Evolutionary conservation across 1,140 invertebrate species (phyloP), one percentile per base, ranked within the genome.

Genomic region (Onthophagus taurus): DNA sequence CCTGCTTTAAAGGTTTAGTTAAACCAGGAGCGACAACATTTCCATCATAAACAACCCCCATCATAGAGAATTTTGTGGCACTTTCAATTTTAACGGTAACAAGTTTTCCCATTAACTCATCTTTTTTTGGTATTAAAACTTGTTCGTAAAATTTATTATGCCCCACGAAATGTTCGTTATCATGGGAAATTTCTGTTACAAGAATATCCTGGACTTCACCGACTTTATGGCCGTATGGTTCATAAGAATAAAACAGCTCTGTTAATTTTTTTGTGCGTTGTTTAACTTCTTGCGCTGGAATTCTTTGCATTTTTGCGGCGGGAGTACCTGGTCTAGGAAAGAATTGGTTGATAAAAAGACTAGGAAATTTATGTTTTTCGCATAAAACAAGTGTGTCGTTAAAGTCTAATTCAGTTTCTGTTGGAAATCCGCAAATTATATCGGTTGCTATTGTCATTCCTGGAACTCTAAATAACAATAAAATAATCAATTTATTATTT

Each of bases 81-180:
- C 76, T 71, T 0, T 72, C 68, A 16, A 96, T 89, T 56, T 76
- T 72, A 0, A 96, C 90, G 19, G 72, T 76, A 0, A 96, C 69
- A 58, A 83, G 75, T 62, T 88, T 86, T 0, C 93, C 93, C 72
- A 95, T 76, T 13, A 81, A 76, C 52, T 79, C 72, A 5, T 83
- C 69, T 16, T 78, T 69, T 66, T 85, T 85, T 0, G 88, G 86
- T 0, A 95, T 72, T 24, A 95, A 64, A 4, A 95, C 82, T 72
- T 99, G 96, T 64, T 97, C 91, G 63, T 99, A 99, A 59, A 70
- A 87, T 62, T 96, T 89, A 66, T 97, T 98, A 66, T 99, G 95
- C 0, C 79, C 92, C 2, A 98, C 94, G 61, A 78, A 95, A 67
- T 90, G 83, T 29, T 83, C 72, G 54, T 84, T 84, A 63, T 97